phyloP scores from a whole-genome alignment of 1,140 invertebrate genomes.

The Argopecten irradians region DNA sequence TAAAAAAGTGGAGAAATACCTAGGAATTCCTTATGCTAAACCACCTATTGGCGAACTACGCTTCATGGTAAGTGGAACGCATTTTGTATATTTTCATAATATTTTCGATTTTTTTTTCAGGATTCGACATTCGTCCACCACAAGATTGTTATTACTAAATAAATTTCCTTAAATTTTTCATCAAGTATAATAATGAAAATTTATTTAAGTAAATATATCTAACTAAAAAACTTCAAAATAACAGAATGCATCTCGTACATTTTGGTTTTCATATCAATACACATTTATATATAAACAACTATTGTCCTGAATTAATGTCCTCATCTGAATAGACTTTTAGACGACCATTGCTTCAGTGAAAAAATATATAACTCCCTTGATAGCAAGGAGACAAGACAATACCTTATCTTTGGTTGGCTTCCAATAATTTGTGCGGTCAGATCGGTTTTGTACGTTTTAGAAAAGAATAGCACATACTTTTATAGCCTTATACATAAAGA shows the following conservation, averaged over 20 bases:
- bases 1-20: slow-evolving; percentile 11
- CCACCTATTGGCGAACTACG: neutral
- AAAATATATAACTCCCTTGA: slow-evolving; percentile 3
- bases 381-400: neutral
- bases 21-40: neutral
- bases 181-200: neutral
- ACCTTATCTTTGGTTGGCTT: neutral
- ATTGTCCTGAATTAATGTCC: too few species aligned
- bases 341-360: neutral
- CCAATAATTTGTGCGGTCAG: neutral
- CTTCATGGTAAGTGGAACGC: neutral
- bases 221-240: neutral
- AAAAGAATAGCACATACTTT: neutral
- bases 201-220: neutral
- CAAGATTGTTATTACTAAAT: too few species aligned
- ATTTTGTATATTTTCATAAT: neutral
- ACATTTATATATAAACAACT: neutral
- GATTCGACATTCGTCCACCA: neutral
- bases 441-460: neutral
- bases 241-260: neutral
- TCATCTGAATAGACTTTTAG: neutral
- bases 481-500: slow-evolving; percentile 13
- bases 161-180: too few species aligned
- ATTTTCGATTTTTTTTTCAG: neutral
- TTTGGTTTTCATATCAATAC: too few species aligned